Base-by-base conservation (phyloP, 1,140 invertebrate species). In the Mizuhopecten yessoensis region DNA sequence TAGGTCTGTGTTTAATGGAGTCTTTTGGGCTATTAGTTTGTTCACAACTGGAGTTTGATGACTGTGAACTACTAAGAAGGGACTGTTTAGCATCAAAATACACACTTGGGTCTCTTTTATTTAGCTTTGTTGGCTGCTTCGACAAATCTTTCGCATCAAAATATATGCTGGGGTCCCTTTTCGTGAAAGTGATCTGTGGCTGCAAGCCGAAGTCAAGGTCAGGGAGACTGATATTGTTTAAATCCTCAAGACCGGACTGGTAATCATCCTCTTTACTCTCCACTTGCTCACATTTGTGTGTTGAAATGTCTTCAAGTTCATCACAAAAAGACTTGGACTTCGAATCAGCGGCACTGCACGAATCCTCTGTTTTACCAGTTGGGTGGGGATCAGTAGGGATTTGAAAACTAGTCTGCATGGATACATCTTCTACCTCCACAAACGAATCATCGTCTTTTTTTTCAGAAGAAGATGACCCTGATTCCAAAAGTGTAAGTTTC, bases 361-460 rank as follows among this genome's bases (percentile, higher is more conserved):
- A 45, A 20, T 20, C 42, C 9, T 45, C 17, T 10, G 17, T 45
- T 10, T 45, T 45, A 20, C 42, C 9, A 29, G n/a, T 75, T 75
- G 57, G 23, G n/a, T 75, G 57, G n/a, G 23, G 17, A 1, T 75
- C 57, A 29, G 57, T 7, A 9, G 17, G 23, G 45, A 57, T 3
- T 57, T 57, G 45, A 29, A 39, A 33, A 3, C 34, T 90, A 15
- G 75, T 49, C 36, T 91, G 91, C 34, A 89, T n/a, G 17, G 88
- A 87, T 87, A 15, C 75, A 36, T 91, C 91, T 86, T 89, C 75
- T 29, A 91, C 88, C 34, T 91, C 91, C 23, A 91, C 39, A 88
- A 87, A 91, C 7, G 91, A 91, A 88, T 34, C 45, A 42, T 34
- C 42, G 5, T 34, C 86, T 45, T 15, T 23, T 20, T 42, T 45